Base-by-base conservation (phyloP, 2,888 invertebrate species). In the Hirtodrosophila duncani region DNA sequence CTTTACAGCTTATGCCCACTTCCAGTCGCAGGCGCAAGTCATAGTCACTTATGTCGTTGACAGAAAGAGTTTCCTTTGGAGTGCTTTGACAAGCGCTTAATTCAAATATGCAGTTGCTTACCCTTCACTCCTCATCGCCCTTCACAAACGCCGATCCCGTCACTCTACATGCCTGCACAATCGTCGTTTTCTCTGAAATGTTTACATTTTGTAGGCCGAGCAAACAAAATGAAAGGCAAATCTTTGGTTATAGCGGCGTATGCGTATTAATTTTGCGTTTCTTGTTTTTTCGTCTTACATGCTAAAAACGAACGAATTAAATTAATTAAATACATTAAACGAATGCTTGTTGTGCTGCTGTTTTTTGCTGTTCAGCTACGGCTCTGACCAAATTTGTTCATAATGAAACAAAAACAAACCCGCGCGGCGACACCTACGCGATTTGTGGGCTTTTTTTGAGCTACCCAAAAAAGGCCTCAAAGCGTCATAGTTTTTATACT, bases 351-450 rank as follows among this genome's bases (percentile, higher is more conserved):
- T 37, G 18, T 43, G 27, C 31, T 11, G 30, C 8, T 30, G 31
- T 29, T 26, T 13, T 24, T 20, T 21, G 33, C 10, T 34, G 13
- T 21, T 33, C 36, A 29, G 31, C 58, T 57, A 48, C 46, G n/a
- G 46, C 59, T 53, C 34, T 80, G 59, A 59, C 78, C 81, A 80
- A 80, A 74, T 80, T 74, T 77, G 74, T 71, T 23, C 59, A 61
- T 65, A 72, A 72, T 77, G 77, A 69, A n/a, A n/a, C n/a, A n/a
- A 77, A 72, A 56, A 75, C 67, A 79, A 59, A 79, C n/a, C n/a
- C n/a, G 49, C 66, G 60, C 55, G 61, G 48, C 46, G 36, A 48
- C 71, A 17, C 74, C 69, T 59, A 63, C 79, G 57, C 64, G 45
- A 33, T 49, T 57, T 38, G 33, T 43, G 33, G 36, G 59, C 58